A percentile compares a stretch with the other conserved stretches of the same genome.
phyloP scores from a whole-genome alignment of 1,140 invertebrate species.

The Drosophila gunungcola region DNA sequence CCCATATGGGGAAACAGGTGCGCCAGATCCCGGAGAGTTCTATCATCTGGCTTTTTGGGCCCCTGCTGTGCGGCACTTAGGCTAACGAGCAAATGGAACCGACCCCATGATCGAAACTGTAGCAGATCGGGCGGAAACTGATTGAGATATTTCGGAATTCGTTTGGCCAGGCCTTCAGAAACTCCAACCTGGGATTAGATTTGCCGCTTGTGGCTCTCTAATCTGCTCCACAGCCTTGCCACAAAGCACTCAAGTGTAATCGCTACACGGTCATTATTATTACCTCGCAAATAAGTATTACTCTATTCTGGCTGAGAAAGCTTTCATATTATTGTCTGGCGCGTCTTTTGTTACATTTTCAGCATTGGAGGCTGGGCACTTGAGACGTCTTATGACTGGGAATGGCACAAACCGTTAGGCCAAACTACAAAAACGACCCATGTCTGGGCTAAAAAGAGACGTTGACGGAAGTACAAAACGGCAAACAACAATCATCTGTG shows the following conservation, averaged over 20 bases:
- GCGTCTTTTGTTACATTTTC: constrained; percentile 79
- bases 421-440: constrained; percentile 23
- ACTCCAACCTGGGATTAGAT: constrained; percentile 23
- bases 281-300: constrained; percentile 75
- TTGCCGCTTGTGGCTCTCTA: constrained; percentile 25
- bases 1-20: constrained; percentile 56
- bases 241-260: constrained; percentile 72
- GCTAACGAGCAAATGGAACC: constrained; percentile 38
- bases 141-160: constrained; percentile 50
- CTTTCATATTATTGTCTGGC: constrained; percentile 70
- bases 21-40: constrained; percentile 28
- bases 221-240: constrained; percentile 19
- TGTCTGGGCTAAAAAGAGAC: constrained; percentile 52
- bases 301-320: constrained; percentile 61
- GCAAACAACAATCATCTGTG: constrained; percentile 71
- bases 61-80: constrained; percentile 59
- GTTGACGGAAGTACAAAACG: constrained; percentile 81
- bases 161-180: constrained; percentile 27
- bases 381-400: constrained; percentile 46
- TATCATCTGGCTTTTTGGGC: constrained; percentile 15
- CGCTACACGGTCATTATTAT: constrained; percentile 80
- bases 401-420: constrained; percentile 67
- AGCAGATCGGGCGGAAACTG: constrained; percentile 49
- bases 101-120: constrained; percentile 41
- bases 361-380: constrained; percentile 64